Conservation (phyloP, 2,888 invertebrate genomes). For the Scaptomyza cyrtandrae region DNA sequence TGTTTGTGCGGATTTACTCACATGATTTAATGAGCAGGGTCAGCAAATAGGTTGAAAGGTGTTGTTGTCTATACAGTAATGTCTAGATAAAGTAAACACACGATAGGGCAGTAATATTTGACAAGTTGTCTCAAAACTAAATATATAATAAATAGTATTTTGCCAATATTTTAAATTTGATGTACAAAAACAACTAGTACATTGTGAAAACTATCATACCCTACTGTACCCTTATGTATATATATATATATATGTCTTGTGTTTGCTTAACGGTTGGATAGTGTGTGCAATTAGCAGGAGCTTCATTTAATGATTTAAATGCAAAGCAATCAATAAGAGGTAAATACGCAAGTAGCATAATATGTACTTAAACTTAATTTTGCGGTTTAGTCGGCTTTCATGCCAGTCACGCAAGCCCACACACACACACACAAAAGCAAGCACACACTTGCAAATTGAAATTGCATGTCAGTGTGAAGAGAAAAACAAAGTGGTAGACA, state of each 20-base stretch:
- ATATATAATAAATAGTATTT: too few species aligned
- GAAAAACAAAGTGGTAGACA: conserved; percentile 46
- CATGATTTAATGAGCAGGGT: conserved; percentile 50
- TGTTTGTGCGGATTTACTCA: conserved; percentile 46
- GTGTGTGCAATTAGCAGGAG: conserved; percentile 27
- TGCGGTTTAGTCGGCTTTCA: conserved; percentile 57
- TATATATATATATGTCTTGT: neutral
- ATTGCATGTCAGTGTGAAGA: conserved; percentile 35
- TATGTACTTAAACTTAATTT: conserved; percentile 62
- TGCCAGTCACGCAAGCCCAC: conserved; percentile 25
- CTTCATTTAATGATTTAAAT: conserved; percentile 4
- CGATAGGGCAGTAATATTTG: too few species aligned
- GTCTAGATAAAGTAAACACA: neutral
- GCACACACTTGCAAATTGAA: conserved; percentile 11
- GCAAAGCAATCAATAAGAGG: conserved; percentile 1
- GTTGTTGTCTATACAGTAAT: neutral
- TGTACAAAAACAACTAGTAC: too few species aligned
- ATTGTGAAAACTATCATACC: neutral
- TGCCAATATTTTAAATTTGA: too few species aligned
- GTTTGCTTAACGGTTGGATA: conserved; percentile 24
- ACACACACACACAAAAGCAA: neutral
- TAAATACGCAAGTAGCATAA: conserved; percentile 18
- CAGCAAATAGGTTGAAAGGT: conserved; percentile 26
- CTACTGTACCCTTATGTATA: too few species aligned
- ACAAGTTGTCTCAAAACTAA: too few species aligned